Evolutionary conservation across 2,888 invertebrate species (phyloP), one percentile per base, ranked within the genome.

Genomic region (Schizotus pectinicornis): DNA sequence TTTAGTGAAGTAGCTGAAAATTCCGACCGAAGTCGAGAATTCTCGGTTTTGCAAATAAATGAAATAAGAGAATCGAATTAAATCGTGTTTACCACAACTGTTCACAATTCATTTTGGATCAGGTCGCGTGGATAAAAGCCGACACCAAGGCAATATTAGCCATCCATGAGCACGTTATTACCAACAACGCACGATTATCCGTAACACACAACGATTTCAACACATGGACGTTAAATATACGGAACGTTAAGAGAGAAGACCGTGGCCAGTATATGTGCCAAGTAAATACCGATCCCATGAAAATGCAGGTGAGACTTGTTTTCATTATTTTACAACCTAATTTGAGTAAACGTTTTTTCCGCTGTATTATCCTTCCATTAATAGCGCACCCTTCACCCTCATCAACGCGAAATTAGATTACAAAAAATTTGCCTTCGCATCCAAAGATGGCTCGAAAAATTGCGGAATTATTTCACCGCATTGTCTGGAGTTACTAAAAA

Each of bases 61-160:
- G 62, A 64, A 64, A n/a, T n/a, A n/a, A 64, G 60, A 61, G 63
- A 68, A 68, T 65, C 63, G 61, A 67, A 66, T 64, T 61, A 63
- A 61, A 56, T 63, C 61, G 57, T 67, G 61, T 67, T 65, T 61
- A 60, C 65, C 64, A 64, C 66, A 67, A 70, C 65, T 67, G 68
- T 70, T 68, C 64, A 69, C 67, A 67, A 65, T 68, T 70, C 63
- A 67, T 69, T 71, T 69, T 71, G 69, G 64, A 73, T 76, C 83
- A 95, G 94, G 94, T 95, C 76, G 94, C 94, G 70, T 95, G 94
- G 94, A 94, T 95, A 82, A 94, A 94, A 82, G 93, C 94, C 65
- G 94, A 94, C 82, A 93, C 93, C 67, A 94, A 94, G 82, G 94
- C 94, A 70, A 92, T 94, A 79, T 85, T 95, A 78, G 94, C 94